Percentiles rank a stretch among this genome's conserved stretches.
Conservation (phyloP, 2,797 vertebrate species). For the Sebastes vulpes region DNA sequence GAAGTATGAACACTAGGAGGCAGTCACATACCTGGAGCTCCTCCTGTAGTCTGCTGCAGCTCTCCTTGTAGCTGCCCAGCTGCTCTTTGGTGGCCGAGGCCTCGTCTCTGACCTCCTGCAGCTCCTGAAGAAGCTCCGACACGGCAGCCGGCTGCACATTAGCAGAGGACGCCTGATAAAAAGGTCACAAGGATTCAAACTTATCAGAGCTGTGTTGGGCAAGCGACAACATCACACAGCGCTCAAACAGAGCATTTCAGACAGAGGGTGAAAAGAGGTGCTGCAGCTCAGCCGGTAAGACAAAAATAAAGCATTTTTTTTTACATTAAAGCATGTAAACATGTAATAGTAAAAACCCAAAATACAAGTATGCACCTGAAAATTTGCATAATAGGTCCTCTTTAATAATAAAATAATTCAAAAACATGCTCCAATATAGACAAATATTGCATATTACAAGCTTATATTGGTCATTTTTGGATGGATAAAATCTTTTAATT, state of each 20-base stretch:
- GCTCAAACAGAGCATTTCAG: no score
- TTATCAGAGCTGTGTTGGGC: background rate
- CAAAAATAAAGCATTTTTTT: accelerated
- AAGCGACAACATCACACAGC: background rate
- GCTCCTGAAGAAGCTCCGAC: conserved; percentile 68
- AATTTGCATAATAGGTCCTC: no score
- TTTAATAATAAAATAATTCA: background rate
- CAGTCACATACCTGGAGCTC: conserved; percentile 76
- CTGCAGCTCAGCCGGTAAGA: no score
- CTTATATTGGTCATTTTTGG: background rate
- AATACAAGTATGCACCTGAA: no score
- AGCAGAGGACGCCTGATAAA: conserved; percentile 41
- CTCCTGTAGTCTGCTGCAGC: conserved; percentile 85
- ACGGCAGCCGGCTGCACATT: conserved; percentile 18
- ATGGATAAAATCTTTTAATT: background rate
- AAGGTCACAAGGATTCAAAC: conserved; percentile 12
- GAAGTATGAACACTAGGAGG: background rate
- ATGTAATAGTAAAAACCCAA: accelerated
- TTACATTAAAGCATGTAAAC: no score
- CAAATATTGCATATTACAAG: background rate
- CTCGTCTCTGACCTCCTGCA: conserved; percentile 82
- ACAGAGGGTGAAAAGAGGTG: no score
- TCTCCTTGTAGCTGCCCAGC: conserved; percentile 84
- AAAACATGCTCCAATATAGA: background rate
- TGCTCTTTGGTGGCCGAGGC: conserved; percentile 87